These are phyloP conservation scores for rabbit (Oryctolagus cuniculus) DNA, from an alignment of 2,113 vertebrate species.

Conservation along the genomic window DNA sequence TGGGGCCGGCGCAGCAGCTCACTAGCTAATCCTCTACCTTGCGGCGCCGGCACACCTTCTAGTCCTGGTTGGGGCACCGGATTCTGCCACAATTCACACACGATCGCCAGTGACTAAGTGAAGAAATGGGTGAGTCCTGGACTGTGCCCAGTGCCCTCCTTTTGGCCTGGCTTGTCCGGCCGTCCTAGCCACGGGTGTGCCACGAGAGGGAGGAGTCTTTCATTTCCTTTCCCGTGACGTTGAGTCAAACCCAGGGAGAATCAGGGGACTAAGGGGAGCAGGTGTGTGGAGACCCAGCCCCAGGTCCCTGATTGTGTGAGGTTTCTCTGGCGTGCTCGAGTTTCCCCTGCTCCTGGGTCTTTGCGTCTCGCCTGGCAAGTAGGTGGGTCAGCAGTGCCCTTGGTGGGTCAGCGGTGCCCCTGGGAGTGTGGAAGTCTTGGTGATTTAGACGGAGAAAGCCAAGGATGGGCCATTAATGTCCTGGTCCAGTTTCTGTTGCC, in stretches of 20 bases:
- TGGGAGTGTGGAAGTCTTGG: too few species aligned
- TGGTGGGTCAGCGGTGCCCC: not conserved
- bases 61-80: too few species aligned
- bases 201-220: not conserved
- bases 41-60: too few species aligned
- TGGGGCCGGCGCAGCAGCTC: too few species aligned
- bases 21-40: too few species aligned
- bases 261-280: not conserved
- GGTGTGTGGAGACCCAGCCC: not conserved
- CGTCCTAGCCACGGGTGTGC: not conserved
- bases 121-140: not conserved
- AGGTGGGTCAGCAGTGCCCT: accelerated
- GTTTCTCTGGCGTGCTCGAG: not conserved
- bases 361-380: not conserved
- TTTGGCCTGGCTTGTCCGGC: not conserved
- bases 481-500: too few species aligned
- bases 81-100: not conserved
- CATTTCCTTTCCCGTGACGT: not conserved
- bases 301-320: not conserved
- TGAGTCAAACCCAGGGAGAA: not conserved
- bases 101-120: not conserved
- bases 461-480: too few species aligned
- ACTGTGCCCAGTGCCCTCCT: not conserved
- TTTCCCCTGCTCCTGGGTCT: not conserved
- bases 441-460: too few species aligned